A percentile compares a stretch with the other conserved stretches of the same genome.
phyloP scores from a whole-genome alignment of 2,888 invertebrate genomes.

The Lamellibrachia columna region DNA sequence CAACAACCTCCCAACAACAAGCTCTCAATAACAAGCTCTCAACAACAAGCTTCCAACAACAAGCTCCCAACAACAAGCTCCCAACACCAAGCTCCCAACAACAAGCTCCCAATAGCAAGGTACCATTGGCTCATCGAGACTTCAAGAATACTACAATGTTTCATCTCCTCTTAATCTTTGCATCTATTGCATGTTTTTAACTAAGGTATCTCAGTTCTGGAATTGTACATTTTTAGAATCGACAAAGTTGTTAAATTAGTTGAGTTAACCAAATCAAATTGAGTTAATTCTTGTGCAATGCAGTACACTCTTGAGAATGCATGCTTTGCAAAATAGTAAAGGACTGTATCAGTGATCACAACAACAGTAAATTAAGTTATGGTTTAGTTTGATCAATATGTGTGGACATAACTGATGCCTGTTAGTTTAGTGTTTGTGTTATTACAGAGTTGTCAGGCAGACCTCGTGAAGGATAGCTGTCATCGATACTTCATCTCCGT shows the following conservation, averaged over 20 bases:
- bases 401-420: neutral
- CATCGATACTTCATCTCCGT: constrained; percentile 95
- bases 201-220: neutral
- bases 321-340: neutral
- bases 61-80: too few species aligned
- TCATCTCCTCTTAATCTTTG: too few species aligned
- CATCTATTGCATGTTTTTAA: too few species aligned
- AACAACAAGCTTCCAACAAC: too few species aligned
- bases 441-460: constrained; percentile 88
- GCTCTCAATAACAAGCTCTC: too few species aligned
- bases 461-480: constrained; percentile 90
- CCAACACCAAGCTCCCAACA: too few species aligned
- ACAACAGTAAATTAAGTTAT: neutral
- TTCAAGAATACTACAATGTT: too few species aligned
- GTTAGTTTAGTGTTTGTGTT: too few species aligned
- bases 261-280: neutral
- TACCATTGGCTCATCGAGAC: too few species aligned
- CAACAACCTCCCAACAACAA: too few species aligned
- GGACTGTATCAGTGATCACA: neutral
- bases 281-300: neutral
- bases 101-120: too few species aligned
- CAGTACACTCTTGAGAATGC: neutral
- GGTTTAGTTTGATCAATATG: neutral
- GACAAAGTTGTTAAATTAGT: neutral
- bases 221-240: neutral